Evolutionary conservation across 2,888 invertebrate species (phyloP), one percentile per base, ranked within the genome.

Genomic region (Thera britannica): DNA sequence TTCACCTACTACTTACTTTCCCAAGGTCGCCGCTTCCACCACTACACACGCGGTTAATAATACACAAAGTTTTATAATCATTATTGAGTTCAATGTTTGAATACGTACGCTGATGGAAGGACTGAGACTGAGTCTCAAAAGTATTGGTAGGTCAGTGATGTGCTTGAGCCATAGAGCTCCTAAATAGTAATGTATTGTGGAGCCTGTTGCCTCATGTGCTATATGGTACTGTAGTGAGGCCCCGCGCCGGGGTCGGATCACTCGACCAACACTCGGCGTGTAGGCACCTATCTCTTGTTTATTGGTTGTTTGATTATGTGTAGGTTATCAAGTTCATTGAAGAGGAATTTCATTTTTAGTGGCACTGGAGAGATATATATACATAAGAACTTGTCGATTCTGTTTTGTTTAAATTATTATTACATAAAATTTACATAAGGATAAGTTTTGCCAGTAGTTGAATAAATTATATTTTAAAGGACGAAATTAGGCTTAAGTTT

Each of bases 21-120:
- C 70, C 83, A 85, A 84, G 84, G 87, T 71, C 81, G 83, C 83
- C 58, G 81, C 78, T 49, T 71, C 63, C 67, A 73, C 59, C 71
- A 60, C 72, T 67, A 68, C 70, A 63, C 70, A 77, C 73, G 69
- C 60, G 6, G 12, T 35, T 46, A 66, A 38, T 35, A 66, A 36
- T 34, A 63, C 36, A 54, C 9, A 41, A 61, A 69, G 6, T 58
- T 46, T 41, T 41, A 57, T 12, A 46, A 56, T 57, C 63, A 63
- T 70, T 58, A 9, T n/a, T 46, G 8, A 57, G 52, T 51, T 46
- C 55, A 38, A 52, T 58, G 36, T 48, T 49, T 52, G 41, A 38
- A 65, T 62, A 65, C 62, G 69, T 69, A 68, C 65, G 58, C 8
- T 36, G 12, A n/a, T 23, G 55, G 52, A 35, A 9, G 8, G 23